These are phyloP conservation scores for Rhingia campestris DNA, from an alignment of 2,888 invertebrate species.

Conservation along the genomic window DNA sequence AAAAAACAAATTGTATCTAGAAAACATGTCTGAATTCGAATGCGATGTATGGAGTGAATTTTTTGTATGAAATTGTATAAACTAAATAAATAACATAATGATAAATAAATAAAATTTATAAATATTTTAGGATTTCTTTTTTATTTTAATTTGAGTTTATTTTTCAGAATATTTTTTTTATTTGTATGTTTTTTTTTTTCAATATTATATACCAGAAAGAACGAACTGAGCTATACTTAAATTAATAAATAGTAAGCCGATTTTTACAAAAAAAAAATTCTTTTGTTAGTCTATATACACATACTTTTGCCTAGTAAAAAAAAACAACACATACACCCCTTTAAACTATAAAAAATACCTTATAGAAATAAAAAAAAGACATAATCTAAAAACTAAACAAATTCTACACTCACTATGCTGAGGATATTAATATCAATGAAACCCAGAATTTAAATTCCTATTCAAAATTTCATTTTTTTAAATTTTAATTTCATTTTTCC, in stretches of 20 bases:
- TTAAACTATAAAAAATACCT: neutral
- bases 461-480: neutral
- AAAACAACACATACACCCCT: neutral
- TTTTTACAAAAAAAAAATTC: neutral
- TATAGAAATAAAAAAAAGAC: neutral
- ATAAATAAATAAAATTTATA: conserved; percentile 45
- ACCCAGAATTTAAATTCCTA: conserved; percentile 18
- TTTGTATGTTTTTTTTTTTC: neutral
- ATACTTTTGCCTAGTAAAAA: conserved; percentile 1
- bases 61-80: conserved; percentile 72
- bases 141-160: conserved; percentile 36
- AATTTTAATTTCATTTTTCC: conserved; percentile 14
- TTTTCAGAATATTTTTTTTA: conserved; percentile 18
- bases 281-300: conserved; percentile 8
- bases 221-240: conserved; percentile 59
- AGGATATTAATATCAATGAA: conserved; percentile 52
- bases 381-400: neutral
- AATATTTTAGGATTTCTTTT: conserved; percentile 46
- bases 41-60: conserved; percentile 65
- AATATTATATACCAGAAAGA: conserved; percentile 24
- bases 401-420: neutral
- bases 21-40: conserved; percentile 67
- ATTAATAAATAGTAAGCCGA: conserved; percentile 17
- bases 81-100: conserved; percentile 39
- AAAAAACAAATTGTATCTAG: conserved; percentile 43